phyloP scores from a whole-genome alignment of 2,797 vertebrate species.

The Heterohyrax brucei region DNA sequence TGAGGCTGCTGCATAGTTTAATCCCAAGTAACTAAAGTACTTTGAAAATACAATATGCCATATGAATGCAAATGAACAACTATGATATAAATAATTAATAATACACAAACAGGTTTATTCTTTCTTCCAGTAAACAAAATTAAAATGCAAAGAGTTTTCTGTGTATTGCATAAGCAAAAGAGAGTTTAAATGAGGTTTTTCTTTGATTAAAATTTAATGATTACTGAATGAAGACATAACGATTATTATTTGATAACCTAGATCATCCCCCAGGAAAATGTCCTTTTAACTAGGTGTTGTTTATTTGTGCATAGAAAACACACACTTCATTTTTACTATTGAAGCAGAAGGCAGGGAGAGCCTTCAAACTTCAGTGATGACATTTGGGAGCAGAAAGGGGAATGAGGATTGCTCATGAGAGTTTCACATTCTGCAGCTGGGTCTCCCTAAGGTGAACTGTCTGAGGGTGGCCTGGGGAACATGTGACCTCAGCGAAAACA shows the following conservation, averaged over 20 bases:
- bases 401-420: neutral
- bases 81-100: constrained; percentile 18
- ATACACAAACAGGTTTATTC: constrained; percentile 15
- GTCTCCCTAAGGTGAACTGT: neutral
- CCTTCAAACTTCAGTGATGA: neutral
- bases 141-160: constrained; percentile 59
- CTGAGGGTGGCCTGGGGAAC: neutral
- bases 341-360: neutral
- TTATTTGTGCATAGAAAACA: neutral
- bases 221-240: constrained; percentile 44
- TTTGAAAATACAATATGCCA: neutral
- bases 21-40: constrained; percentile 5
- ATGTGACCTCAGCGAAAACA: neutral
- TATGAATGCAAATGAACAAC: neutral
- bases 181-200: constrained; percentile 76
- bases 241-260: neutral
- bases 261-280: neutral
- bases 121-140: constrained; percentile 74
- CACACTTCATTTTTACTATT: neutral
- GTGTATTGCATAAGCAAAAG: constrained; percentile 60
- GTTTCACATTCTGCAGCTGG: neutral
- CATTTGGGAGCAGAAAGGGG: neutral
- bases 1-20: neutral
- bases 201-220: constrained; percentile 73
- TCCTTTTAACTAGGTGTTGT: neutral